Conservation (phyloP, 2,113 vertebrate genomes). For the Chrysochloris asiatica region DNA sequence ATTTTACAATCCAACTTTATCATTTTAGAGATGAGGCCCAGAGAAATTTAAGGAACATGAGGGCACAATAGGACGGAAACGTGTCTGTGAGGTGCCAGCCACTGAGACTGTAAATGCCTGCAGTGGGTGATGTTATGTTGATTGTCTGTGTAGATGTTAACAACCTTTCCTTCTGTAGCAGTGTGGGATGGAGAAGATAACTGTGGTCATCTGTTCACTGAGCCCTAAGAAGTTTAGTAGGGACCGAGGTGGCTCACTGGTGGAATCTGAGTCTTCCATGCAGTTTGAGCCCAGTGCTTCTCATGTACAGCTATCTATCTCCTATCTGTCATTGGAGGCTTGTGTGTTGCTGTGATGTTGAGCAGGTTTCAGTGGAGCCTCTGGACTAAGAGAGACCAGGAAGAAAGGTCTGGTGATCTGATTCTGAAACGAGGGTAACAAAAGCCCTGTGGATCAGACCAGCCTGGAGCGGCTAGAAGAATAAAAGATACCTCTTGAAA, state of each 20-base stretch:
- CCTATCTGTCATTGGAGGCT: background rate
- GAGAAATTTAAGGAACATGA: constrained; percentile 48
- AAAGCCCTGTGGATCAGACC: background rate
- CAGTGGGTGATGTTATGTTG: background rate
- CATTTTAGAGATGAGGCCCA: constrained; percentile 29
- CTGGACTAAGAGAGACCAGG: background rate
- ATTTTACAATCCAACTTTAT: constrained; percentile 62
- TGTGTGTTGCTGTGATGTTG: background rate
- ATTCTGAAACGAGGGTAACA: background rate
- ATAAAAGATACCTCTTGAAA: no score
- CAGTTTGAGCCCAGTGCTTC: background rate
- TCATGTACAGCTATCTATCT: background rate
- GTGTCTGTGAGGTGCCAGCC: background rate
- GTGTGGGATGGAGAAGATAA: background rate
- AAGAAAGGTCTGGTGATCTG: background rate
- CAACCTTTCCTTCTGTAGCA: background rate
- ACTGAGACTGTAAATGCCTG: background rate
- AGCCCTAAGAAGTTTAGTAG: background rate
- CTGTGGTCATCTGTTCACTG: background rate
- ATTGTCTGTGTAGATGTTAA: background rate
- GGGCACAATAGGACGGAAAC: background rate
- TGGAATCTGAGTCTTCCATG: background rate
- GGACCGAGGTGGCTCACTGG: background rate
- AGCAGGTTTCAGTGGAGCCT: background rate
- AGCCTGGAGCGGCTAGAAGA: no score